phyloP scores from a whole-genome alignment of 2,888 invertebrate species.

The Agrotis clavis region DNA sequence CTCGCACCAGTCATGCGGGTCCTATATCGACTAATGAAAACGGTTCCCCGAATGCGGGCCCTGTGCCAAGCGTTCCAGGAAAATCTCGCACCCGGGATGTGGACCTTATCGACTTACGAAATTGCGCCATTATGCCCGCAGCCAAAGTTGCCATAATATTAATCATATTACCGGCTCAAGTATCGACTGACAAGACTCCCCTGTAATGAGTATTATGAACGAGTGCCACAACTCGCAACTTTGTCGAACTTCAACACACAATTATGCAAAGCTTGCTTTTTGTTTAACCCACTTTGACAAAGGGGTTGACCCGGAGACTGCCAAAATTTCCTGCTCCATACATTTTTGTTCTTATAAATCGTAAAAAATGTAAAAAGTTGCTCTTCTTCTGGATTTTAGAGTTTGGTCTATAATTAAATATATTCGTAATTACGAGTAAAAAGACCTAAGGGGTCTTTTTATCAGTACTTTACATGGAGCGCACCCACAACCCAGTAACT shows the following conservation, averaged over 20 bases:
- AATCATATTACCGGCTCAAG: slow-evolving; percentile 16
- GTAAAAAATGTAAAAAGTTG: neutral
- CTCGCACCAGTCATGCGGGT: too few relatives aligned
- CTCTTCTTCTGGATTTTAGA: neutral
- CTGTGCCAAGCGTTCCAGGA: too few relatives aligned
- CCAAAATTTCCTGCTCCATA: neutral
- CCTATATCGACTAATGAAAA: too few relatives aligned
- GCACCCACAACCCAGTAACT: too few relatives aligned
- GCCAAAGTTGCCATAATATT: slow-evolving; percentile 16
- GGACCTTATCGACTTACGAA: too few relatives aligned
- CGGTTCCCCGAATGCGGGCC: too few relatives aligned
- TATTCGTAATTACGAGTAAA: neutral
- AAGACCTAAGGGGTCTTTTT: too few relatives aligned
- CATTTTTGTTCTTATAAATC: neutral
- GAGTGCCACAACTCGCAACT: neutral
- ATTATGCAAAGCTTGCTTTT: neutral
- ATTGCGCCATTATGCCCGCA: too few relatives aligned
- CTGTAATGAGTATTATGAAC: slow-evolving; percentile 4
- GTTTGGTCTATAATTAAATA: neutral
- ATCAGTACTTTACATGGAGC: too few relatives aligned
- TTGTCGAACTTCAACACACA: slow-evolving; percentile 14
- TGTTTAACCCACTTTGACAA: neutral
- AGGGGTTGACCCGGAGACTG: too few relatives aligned
- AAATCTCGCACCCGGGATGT: too few relatives aligned
- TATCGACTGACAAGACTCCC: slow-evolving; percentile 7